Evolutionary conservation across 2,113 vertebrate genomes (phyloP).

Genomic region (Pedetes capensis): DNA sequence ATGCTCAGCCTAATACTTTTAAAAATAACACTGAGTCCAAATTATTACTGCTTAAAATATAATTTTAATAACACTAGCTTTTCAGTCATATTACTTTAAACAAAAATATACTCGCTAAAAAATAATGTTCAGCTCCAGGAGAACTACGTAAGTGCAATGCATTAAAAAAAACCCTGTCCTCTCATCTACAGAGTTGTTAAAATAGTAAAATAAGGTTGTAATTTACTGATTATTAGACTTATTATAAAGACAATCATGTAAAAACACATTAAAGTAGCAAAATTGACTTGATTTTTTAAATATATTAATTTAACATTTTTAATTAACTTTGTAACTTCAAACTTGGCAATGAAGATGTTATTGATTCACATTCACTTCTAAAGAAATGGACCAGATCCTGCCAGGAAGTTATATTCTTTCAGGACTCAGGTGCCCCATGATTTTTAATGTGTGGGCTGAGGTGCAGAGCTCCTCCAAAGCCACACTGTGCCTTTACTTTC

Average conservation of each 20-base stretch:
- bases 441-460: neutral
- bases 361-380: neutral
- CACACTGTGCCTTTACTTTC: neutral
- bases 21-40: conserved; percentile 26
- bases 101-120: conserved; percentile 21
- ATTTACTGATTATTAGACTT: conserved; percentile 34
- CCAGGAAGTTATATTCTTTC: neutral
- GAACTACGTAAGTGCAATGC: neutral
- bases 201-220: neutral
- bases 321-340: conserved; percentile 39
- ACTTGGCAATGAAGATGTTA: conserved; percentile 22
- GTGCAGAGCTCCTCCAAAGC: too few species aligned
- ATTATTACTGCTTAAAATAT: conserved; percentile 29
- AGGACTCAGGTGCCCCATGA: neutral
- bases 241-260: conserved; percentile 36
- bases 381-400: conserved; percentile 32
- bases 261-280: conserved; percentile 40
- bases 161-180: neutral
- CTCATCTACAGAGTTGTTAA: neutral
- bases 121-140: neutral
- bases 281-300: conserved; percentile 46
- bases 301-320: conserved; percentile 17
- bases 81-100: neutral
- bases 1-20: too few species aligned
- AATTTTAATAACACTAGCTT: conserved; percentile 6